Evolutionary conservation across 2,888 invertebrate genomes (phyloP).

Genomic region (Apodemia zela): DNA sequence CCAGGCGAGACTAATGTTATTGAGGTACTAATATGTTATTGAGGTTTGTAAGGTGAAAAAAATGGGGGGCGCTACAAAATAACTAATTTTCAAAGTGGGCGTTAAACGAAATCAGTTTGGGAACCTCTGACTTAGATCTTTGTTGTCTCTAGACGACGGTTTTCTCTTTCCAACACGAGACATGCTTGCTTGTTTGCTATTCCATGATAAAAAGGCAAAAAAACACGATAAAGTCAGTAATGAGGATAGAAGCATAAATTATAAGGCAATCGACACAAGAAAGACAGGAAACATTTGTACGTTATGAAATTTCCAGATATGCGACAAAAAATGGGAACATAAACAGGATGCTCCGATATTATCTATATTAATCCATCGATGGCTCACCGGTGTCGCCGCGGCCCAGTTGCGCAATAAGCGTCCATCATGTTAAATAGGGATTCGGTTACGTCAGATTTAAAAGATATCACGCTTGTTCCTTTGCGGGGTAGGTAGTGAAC

Average conservation of each 20-base stretch:
- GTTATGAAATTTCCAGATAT: neutral
- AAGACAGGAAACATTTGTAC: constrained; percentile 5
- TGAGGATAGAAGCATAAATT: neutral
- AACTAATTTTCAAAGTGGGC: no score
- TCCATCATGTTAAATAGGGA: neutral
- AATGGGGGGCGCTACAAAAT: no score
- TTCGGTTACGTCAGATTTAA: neutral
- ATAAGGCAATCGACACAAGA: neutral
- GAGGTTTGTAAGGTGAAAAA: no score
- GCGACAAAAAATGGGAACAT: constrained; percentile 2
- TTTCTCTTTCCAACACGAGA: no score
- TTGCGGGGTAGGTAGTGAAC: no score
- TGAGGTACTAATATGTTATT: no score
- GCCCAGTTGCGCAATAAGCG: neutral
- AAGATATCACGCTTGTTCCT: no score
- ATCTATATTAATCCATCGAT: constrained; percentile 5
- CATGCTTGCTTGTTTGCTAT: no score
- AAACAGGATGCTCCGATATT: constrained; percentile 2
- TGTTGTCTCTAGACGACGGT: no score
- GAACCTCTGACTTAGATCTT: no score
- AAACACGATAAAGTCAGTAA: neutral
- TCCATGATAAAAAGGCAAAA: neutral
- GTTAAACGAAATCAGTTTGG: no score
- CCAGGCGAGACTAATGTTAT: no score
- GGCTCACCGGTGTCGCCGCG: neutral